Evolutionary conservation across 2,888 invertebrate species (phyloP).

Genomic region (Ichneumoninae sp.): DNA sequence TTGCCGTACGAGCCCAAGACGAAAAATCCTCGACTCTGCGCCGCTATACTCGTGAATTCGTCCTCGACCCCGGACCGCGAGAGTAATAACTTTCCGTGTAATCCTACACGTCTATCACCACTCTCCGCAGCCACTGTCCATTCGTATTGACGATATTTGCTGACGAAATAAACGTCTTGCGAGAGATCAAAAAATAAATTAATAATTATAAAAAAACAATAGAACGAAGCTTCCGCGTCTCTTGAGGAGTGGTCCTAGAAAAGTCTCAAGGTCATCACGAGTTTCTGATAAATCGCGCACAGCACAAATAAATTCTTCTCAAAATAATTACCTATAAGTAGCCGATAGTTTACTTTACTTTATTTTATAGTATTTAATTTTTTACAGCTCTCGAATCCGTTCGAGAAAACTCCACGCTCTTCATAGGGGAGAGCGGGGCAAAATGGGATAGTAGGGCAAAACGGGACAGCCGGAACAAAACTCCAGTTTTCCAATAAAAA

Average conservation of each 20-base stretch:
- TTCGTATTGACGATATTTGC: slow-evolving; percentile 11
- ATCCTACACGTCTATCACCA: slow-evolving; percentile 37
- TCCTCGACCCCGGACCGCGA: slow-evolving; percentile 51
- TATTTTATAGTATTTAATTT: too few species aligned
- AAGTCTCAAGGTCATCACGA: slow-evolving; percentile 8
- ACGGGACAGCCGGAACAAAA: too few species aligned
- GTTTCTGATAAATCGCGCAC: not conserved
- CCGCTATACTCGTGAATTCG: slow-evolving; percentile 34
- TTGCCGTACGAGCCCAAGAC: slow-evolving; percentile 24
- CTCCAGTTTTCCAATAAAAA: too few species aligned
- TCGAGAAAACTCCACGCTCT: not conserved
- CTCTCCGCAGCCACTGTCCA: not conserved
- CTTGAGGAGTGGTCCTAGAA: slow-evolving; percentile 22
- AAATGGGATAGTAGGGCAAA: too few species aligned
- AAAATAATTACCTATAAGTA: slow-evolving; percentile 35
- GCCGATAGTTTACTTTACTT: not conserved
- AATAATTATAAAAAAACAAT: not conserved
- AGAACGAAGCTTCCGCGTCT: not conserved
- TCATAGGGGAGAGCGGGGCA: not conserved
- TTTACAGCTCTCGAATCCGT: not conserved
- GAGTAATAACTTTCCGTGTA: slow-evolving; percentile 54
- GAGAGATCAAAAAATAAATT: slow-evolving; percentile 14
- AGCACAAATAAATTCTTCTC: slow-evolving; percentile 40
- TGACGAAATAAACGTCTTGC: slow-evolving; percentile 22
- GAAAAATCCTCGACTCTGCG: slow-evolving; percentile 28